Evolutionary conservation across 2,797 vertebrate genomes (phyloP).

Genomic region (Arrhamphus sclerolepis): DNA sequence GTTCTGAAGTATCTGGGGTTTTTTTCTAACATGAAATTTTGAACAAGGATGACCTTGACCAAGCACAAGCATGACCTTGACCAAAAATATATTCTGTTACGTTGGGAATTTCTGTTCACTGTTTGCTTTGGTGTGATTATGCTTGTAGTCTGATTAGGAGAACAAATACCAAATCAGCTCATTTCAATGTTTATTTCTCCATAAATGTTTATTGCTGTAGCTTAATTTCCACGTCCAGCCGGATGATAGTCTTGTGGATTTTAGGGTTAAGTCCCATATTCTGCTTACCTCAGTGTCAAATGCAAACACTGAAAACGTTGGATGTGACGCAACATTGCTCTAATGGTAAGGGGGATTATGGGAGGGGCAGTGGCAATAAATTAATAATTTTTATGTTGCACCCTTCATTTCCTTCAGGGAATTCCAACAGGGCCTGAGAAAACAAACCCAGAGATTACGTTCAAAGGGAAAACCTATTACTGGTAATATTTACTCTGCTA

Average conservation of each 20-base stretch:
- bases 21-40: conserved; percentile 9
- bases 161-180: conserved; percentile 56
- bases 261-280: conserved; percentile 54
- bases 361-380: conserved; percentile 64
- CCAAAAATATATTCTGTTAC: conserved; percentile 13
- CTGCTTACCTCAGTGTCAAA: conserved; percentile 53
- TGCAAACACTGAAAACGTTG: conserved; percentile 61
- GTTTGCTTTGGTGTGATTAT: conserved; percentile 46
- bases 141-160: conserved; percentile 36
- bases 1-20: no score
- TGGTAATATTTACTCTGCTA: conserved; percentile 79
- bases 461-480: conserved; percentile 66
- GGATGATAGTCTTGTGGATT: conserved; percentile 53
- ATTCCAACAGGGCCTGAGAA: conserved; percentile 73
- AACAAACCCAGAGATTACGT: conserved; percentile 62
- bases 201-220: conserved; percentile 52
- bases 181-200: conserved; percentile 45
- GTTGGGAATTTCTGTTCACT: conserved; percentile 46
- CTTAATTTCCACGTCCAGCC: conserved; percentile 69
- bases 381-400: conserved; percentile 68
- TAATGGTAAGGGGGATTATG: conserved; percentile 58
- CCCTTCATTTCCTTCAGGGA: conserved; percentile 77
- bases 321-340: conserved; percentile 63
- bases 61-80: conserved; percentile 29
- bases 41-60: not conserved